Base-by-base conservation (phyloP, 1,140 invertebrate genomes). In the Orius laevigatus region DNA sequence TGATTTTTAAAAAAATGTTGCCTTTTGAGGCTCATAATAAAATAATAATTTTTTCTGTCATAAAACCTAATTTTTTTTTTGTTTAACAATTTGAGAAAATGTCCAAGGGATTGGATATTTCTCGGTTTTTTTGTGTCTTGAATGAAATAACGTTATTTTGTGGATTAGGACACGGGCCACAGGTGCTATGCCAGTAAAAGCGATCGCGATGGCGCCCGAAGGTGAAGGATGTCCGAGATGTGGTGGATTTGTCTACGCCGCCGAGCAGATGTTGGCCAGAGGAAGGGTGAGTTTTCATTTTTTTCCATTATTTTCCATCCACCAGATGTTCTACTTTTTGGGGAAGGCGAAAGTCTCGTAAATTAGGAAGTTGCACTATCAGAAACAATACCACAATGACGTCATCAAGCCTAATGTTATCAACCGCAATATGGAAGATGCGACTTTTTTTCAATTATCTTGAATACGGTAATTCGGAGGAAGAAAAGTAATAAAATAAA, bases 211-310 rank as follows among this genome's bases (percentile, higher is more conserved):
- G 63, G 84, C 84, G 32, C 81, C 82, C 16, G 79, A 84, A 55
- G 85, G 85, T 14, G 76, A 90, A 65, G 85, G 87, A 39, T 93
- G 88, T 59, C 88, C 88, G 16, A 72, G 87, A 53, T 93, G 89
- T 63, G 86, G 85, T 43, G 89, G 89, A 55, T 89, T 71, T 62
- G 89, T 93, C 15, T 94, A 91, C 66, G 86, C 85, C 51, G 89
- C 89, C 43, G 89, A 93, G 67, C 86, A 90, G 67, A 92, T 91
- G 86, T 71, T 91, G 60, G 87, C 86, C 51, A 75, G 84, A 57
- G 87, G 86, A 71, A 74, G 79, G 70, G 84, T 87, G 70, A 81
- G 75, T 73, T 58, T 25, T 3, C 25, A n/a, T n/a, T n/a, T 25
- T 25, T 25, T 25, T 25, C 25, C 3, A 25, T n/a, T n/a, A n/a